phyloP scores from a whole-genome alignment of 2,113 vertebrate genomes.

The Rhynchomys soricoides region DNA sequence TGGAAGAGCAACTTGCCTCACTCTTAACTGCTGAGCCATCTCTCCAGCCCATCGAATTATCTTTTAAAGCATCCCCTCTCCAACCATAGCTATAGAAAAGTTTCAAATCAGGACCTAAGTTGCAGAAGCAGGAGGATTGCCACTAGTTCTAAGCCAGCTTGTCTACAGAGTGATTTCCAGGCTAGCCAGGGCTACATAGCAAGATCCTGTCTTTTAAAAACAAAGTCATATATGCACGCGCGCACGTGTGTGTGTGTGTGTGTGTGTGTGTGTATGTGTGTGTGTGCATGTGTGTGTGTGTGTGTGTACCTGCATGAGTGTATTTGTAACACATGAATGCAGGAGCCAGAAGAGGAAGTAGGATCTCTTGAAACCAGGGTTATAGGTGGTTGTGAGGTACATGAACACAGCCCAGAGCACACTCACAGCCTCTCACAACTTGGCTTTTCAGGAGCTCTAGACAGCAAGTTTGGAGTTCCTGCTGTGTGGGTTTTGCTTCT shows the following conservation, averaged over 20 bases:
- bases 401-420: not conserved
- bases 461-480: not conserved
- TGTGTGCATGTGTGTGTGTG: not conserved
- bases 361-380: not conserved
- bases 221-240: not conserved
- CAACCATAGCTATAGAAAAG: conserved; percentile 15
- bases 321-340: not conserved
- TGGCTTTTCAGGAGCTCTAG: conserved; percentile 13
- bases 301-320: not conserved
- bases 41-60: not conserved
- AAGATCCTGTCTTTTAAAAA: not conserved
- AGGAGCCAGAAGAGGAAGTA: not conserved
- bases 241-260: not conserved
- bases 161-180: not conserved
- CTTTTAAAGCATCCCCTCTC: conserved; percentile 14
- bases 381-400: not conserved
- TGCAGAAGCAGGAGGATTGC: not conserved
- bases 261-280: not conserved
- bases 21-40: not conserved
- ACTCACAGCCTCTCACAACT: not conserved
- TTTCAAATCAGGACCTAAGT: not conserved
- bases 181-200: not conserved
- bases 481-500: conserved; percentile 49
- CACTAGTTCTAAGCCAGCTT: not conserved
- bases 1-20: not conserved